These are phyloP conservation scores for Poeciliopsis occidentalis DNA, from an alignment of 2,113 vertebrate species.

Conservation along the genomic window DNA sequence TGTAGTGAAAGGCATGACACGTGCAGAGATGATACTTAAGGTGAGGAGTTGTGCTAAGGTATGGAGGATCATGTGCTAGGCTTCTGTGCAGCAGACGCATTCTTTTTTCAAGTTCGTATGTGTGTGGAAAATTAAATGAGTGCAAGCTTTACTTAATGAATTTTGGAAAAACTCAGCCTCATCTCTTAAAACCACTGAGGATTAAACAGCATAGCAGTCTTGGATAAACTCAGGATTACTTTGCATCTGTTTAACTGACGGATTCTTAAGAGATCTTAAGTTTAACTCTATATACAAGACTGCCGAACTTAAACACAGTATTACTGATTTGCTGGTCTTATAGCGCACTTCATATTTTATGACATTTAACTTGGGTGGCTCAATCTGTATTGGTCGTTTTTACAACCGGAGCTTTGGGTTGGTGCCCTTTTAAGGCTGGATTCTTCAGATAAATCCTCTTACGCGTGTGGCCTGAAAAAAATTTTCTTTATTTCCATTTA, in stretches of 20 bases:
- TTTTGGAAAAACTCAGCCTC: slow-evolving; percentile 37
- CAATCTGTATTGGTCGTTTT: slow-evolving; percentile 34
- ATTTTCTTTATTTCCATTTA: slow-evolving; percentile 32
- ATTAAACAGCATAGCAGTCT: slow-evolving; percentile 52
- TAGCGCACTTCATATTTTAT: slow-evolving; percentile 53
- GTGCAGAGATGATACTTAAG: slow-evolving; percentile 99
- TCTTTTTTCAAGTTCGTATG: background rate
- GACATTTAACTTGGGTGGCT: slow-evolving; percentile 38
- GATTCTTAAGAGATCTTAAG: slow-evolving; percentile 28
- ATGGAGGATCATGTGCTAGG: background rate
- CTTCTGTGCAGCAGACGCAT: background rate
- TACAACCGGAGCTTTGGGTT: slow-evolving; percentile 28
- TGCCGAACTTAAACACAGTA: slow-evolving; percentile 38
- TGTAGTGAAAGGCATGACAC: slow-evolving; percentile 98
- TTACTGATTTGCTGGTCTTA: slow-evolving; percentile 32
- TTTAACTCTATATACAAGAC: slow-evolving; percentile 29
- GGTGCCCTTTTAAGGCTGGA: slow-evolving; percentile 62
- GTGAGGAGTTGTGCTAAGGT: slow-evolving; percentile 70
- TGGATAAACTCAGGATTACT: slow-evolving; percentile 33
- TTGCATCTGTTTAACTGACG: slow-evolving; percentile 10
- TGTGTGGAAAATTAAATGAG: background rate
- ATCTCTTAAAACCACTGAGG: background rate
- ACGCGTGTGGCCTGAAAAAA: slow-evolving; percentile 3
- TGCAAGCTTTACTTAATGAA: background rate
- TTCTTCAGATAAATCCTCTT: slow-evolving; percentile 19